These are phyloP conservation scores for Scomber japonicus DNA, from an alignment of 2,113 vertebrate species.

Conservation along the genomic window DNA sequence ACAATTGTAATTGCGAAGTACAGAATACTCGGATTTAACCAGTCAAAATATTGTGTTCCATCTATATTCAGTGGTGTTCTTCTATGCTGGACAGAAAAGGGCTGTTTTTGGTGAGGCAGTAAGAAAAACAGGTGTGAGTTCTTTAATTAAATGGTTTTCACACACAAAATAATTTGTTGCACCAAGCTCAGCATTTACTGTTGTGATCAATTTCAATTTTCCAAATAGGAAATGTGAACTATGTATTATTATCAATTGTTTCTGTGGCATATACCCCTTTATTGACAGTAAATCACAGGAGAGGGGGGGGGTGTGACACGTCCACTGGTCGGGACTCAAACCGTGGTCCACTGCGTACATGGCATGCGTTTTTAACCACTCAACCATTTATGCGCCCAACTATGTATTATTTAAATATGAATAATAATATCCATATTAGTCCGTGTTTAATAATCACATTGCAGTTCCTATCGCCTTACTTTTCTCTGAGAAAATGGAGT, in stretches of 20 bases:
- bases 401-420: slow-evolving; percentile 32
- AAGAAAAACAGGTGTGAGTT: slow-evolving; percentile 39
- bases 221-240: slow-evolving; percentile 22
- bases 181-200: slow-evolving; percentile 37
- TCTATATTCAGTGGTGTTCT: background rate
- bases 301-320: no score
- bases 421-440: background rate
- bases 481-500: slow-evolving; percentile 6
- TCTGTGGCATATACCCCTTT: no score
- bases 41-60: slow-evolving; percentile 26
- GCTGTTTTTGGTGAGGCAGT: slow-evolving; percentile 36
- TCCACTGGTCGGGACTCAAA: no score
- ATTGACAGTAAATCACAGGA: no score
- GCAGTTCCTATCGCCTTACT: slow-evolving; percentile 8
- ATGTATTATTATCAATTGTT: slow-evolving; percentile 28
- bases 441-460: slow-evolving; percentile 26
- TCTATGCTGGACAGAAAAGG: slow-evolving; percentile 9
- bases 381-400: background rate
- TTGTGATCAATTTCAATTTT: slow-evolving; percentile 31
- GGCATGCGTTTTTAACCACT: no score
- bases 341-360: no score
- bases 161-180: slow-evolving; percentile 30
- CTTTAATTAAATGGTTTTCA: slow-evolving; percentile 49
- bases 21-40: slow-evolving; percentile 10
- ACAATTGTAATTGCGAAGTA: background rate